phyloP scores from a whole-genome alignment of 1,140 invertebrate species.

The Arion vulgaris region DNA sequence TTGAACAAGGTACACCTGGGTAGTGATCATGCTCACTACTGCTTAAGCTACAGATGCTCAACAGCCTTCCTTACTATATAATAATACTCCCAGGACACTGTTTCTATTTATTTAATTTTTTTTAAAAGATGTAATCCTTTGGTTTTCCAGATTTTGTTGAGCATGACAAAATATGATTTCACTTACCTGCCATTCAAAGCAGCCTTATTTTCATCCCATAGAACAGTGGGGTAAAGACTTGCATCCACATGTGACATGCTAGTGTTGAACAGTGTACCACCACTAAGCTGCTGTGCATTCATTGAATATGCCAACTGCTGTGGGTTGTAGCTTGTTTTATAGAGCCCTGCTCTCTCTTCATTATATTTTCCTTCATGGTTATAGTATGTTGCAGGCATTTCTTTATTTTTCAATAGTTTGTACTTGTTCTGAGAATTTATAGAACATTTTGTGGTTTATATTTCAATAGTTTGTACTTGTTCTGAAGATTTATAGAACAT shows the following conservation, averaged over 20 bases:
- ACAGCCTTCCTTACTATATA: too few species aligned
- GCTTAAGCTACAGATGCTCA: too few species aligned
- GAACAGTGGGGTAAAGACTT: slow-evolving; percentile 52
- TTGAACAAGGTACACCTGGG: too few species aligned
- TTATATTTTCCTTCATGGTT: slow-evolving; percentile 67
- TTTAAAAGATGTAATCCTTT: too few species aligned
- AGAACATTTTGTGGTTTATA: background rate
- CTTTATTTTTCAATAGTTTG: slow-evolving; percentile 47
- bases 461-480: too few species aligned
- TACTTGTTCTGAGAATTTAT: slow-evolving; percentile 46
- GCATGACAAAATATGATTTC: too few species aligned
- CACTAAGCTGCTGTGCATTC: slow-evolving; percentile 51
- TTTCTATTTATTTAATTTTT: too few species aligned
- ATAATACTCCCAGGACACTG: too few species aligned
- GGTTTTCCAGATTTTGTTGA: too few species aligned
- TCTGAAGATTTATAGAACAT: too few species aligned
- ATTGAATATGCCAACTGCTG: slow-evolving; percentile 59
- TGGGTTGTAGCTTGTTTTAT: slow-evolving; percentile 68
- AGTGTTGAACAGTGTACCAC: slow-evolving; percentile 62
- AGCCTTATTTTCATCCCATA: slow-evolving; percentile 60
- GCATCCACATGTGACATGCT: slow-evolving; percentile 61
- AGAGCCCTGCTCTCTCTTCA: slow-evolving; percentile 68
- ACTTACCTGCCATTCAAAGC: slow-evolving; percentile 50
- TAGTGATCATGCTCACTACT: too few species aligned
- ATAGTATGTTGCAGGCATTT: slow-evolving; percentile 65